Base-by-base conservation (phyloP, 2,888 invertebrate genomes). In the Ariolimax columbianus region DNA sequence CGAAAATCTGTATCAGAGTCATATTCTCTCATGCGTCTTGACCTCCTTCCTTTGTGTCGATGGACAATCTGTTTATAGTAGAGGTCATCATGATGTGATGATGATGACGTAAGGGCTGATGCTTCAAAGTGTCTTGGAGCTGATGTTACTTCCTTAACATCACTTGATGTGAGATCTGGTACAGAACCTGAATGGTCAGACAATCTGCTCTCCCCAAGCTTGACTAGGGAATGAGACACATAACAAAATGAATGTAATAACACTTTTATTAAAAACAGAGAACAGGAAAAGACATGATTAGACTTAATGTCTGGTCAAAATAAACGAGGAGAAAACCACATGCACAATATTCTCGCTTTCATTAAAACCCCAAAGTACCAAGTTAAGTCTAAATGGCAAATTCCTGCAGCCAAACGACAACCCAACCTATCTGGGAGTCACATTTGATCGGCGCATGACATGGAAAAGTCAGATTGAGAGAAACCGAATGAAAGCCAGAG, bases 1-100 rank as follows among this genome's bases (percentile, higher is more conserved):
- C 91, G 89, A 88, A 92, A 93, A 82, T 93, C 93, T 19, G 92
- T 92, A 86, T 93, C 93, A 0, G 93, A 93, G 73, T 93, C 93
- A 83, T 93, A 93, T 26, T 92, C 93, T 77, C 91, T 84, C 84
- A 88, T 87, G 40, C 90, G 87, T 6, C 89, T 87, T 80, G 89
- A 89, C 7, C 87, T 84, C 11, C 85, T 73, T 17, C 86, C 80
- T 33, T 70, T 85, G 66, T 78, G 51, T n/a, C 85, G 85, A 19
- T 73, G 63, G 4, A 84, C 73, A 14, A 85, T 73, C 19, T 86
- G 87, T 14, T 86, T 84, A 36, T 83, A 77, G 73, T 87, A 86
- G 14, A 87, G 83, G 51, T 87, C 87, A 30, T 86, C 83, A 51
- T 82, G 77, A 51, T 82, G 77, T 38, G 72, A 77, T 73, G 68